Conservation (phyloP, 1,140 invertebrate species). For the Tetragonula clypearis region DNA sequence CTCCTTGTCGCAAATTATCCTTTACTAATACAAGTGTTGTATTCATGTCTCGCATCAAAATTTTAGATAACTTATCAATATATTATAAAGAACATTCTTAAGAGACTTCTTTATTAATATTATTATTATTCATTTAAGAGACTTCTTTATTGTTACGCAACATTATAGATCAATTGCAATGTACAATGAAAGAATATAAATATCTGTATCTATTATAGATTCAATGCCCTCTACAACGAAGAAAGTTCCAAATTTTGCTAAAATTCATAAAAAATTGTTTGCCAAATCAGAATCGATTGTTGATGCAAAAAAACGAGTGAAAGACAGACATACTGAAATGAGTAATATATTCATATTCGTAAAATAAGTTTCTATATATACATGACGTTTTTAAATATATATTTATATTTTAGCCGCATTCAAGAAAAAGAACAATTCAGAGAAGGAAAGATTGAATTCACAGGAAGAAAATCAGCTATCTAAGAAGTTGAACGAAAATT, state of each 20-base stretch:
- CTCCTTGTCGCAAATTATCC: not conserved
- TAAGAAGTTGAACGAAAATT: conserved; percentile 39
- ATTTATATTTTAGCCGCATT: conserved; percentile 1
- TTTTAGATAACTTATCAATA: conserved; percentile 6
- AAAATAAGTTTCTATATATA: not conserved
- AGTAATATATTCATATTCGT: conserved; percentile 56
- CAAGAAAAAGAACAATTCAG: not conserved
- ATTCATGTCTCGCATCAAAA: conserved; percentile 35
- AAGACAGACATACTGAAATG: conserved; percentile 73
- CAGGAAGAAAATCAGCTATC: conserved; percentile 19
- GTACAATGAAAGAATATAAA: not conserved
- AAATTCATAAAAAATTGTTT: conserved; percentile 85
- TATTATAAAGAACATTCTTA: not conserved
- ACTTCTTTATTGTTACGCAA: not conserved
- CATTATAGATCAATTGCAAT: not conserved
- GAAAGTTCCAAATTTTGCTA: conserved; percentile 85
- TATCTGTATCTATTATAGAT: conserved; percentile 33
- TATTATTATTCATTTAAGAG: not conserved
- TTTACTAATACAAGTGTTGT: not conserved
- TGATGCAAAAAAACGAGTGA: conserved; percentile 82
- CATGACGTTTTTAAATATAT: not conserved
- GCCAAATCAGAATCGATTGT: conserved; percentile 85
- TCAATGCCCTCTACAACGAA: conserved; percentile 69
- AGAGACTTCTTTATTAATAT: not conserved
- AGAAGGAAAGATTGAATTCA: not conserved